Base-by-base conservation (phyloP, 2,113 vertebrate genomes). In the Gobio gobio region DNA sequence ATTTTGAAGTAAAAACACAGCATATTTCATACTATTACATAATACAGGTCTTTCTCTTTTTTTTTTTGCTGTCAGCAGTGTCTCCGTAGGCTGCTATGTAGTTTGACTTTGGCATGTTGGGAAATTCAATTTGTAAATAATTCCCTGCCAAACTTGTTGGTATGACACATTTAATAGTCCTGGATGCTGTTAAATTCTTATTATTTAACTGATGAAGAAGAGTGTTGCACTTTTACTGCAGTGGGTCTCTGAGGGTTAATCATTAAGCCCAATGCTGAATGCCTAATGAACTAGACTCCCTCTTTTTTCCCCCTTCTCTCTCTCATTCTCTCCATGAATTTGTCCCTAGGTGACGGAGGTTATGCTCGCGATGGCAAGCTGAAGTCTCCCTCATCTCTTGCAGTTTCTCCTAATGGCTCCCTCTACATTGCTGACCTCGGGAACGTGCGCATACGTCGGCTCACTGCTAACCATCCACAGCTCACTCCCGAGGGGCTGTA, bases 351-450 rank as follows among this genome's bases (percentile, higher is more conserved):
- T 83, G 96, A 97, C 47, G 96, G 96, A 45, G 96, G 96, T 24
- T 97, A 96, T 77, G 96, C 96, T 87, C 96, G 96, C 87, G 96
- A 97, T 43, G 96, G 95, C 20, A 96, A 94, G 91, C 93, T 97
- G 88, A 97, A 97, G 90, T 96, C 96, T 0, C 96, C 96, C 14
- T 95, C 95, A 2, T 96, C 96, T 4, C 92, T 97, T 70, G 95
- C 96, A 0, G 95, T 96, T 68, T 96, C 95, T 18, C 96, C 96
- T 3, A 95, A 96, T 5, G 96, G 95, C 78, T 96, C 95, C 0
- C 93, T 97, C 18, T 97, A 95, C 0, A 90, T 97, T 20, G 96
- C 96, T 4, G 96, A 97, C 90, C 94, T 96, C 20, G 96, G 96
- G 24, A 97, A 97, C 5, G 90, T 97, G 86, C 95, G 96, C 26